Evolutionary conservation across 2,888 invertebrate genomes (phyloP), one percentile per base, ranked within the genome.

Genomic region (Mythimna lalbum): DNA sequence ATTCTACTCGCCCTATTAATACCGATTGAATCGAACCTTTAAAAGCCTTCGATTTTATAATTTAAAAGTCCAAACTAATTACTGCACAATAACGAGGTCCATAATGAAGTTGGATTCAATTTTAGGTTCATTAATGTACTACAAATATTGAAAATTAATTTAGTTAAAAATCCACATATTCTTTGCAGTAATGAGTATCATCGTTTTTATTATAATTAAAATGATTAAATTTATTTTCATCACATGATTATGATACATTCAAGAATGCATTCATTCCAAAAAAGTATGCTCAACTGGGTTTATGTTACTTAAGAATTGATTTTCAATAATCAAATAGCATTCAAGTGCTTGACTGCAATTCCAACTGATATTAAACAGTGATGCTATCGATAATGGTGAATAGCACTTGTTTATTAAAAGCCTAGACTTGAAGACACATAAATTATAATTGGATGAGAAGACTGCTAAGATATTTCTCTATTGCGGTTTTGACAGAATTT

Each of bases 21-120:
- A 79, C 81, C 65, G 70, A 84, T 82, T 78, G 83, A 82, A 86
- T 84, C 81, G 69, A 64, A 72, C 82, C 76, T 80, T 77, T 78
- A 80, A 84, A 85, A 79, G 76, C 73, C 73, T 78, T 83, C 81
- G 76, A 86, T 84, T 84, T 63, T 76, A 80, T 73, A 79, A 82
- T 85, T 83, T 71, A 71, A 78, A 78, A 75, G 36, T 76, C 62
- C 31, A 33, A 76, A 70, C 69, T 76, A 78, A 83, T 81, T 85
- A 78, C 47, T 67, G 52, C 52, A 59, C 57, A 76, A 57, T 80
- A 78, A 73, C 76, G 65, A 63, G 68, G 31, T 73, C 56, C 43
- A 56, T 62, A 62, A 69, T 72, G 69, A 57, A 76, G 65, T 63
- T n/a, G 21, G 39, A 59, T 74, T 69, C 47, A 56, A 71, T 76